These are phyloP conservation scores for Drosophila tropicalis DNA, from an alignment of 1,140 invertebrate genomes.

Conservation along the genomic window DNA sequence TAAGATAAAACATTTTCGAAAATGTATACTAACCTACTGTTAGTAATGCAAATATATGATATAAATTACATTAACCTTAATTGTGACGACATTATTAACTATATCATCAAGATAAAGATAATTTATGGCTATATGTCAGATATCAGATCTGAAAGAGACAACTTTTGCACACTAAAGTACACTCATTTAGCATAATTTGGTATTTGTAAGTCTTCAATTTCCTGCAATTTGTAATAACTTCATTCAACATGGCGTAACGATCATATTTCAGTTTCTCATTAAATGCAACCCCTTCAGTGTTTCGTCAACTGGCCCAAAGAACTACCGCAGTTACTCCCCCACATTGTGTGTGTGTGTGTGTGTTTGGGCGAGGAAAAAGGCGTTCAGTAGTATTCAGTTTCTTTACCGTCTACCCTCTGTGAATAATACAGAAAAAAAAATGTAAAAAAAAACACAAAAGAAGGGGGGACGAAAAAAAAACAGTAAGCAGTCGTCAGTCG, in stretches of 20 bases:
- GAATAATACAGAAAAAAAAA: not conserved
- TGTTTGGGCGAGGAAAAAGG: conserved; percentile 16
- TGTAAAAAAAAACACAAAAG: conserved; percentile 1
- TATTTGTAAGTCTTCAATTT: conserved; percentile 5
- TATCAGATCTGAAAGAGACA: too few species aligned
- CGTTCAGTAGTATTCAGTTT: conserved; percentile 43
- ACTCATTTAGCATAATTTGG: conserved; percentile 4
- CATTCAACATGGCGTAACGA: conserved; percentile 9
- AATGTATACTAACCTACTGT: too few species aligned
- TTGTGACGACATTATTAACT: not conserved
- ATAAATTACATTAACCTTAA: too few species aligned
- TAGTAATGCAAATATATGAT: too few species aligned
- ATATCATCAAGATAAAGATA: not conserved
- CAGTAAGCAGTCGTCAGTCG: conserved; percentile 61
- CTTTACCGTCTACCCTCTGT: conserved; percentile 34
- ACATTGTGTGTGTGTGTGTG: not conserved
- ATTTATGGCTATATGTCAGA: not conserved
- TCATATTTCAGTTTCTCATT: conserved; percentile 14
- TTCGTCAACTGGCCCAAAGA: conserved; percentile 34
- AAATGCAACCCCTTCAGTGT: conserved; percentile 11
- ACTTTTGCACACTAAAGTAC: not conserved
- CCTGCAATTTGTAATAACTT: conserved; percentile 8
- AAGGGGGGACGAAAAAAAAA: conserved; percentile 21
- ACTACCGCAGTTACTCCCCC: conserved; percentile 53
- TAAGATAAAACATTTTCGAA: too few species aligned